These are phyloP conservation scores for Ptyas mucosa DNA, from an alignment of 2,113 vertebrate species.

Conservation along the genomic window DNA sequence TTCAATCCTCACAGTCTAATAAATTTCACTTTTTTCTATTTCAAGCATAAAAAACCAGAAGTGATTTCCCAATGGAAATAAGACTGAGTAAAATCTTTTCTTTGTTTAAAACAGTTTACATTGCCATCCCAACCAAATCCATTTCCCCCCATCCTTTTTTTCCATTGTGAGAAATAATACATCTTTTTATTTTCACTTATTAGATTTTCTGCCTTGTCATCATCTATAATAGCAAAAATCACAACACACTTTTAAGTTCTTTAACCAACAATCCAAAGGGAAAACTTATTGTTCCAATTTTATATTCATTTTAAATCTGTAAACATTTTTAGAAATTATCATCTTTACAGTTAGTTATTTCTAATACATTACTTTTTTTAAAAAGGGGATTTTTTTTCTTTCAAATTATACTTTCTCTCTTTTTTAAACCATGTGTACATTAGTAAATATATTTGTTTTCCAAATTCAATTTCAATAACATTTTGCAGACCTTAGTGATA, in stretches of 20 bases:
- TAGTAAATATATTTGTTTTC: neutral
- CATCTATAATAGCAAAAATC: neutral
- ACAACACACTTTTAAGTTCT: neutral
- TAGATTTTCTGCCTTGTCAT: neutral
- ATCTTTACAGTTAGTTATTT: neutral
- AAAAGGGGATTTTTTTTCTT: neutral
- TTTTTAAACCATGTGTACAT: neutral
- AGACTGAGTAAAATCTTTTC: neutral
- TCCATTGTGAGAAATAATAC: neutral
- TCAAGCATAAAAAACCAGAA: neutral
- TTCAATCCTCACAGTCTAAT: neutral
- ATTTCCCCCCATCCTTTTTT: neutral
- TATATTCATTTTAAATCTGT: neutral
- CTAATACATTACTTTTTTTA: neutral
- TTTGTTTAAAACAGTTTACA: neutral
- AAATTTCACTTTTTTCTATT: neutral
- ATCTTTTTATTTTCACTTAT: neutral
- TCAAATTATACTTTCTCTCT: neutral
- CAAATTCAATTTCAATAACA: neutral
- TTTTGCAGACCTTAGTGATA: neutral
- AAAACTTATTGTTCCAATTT: neutral
- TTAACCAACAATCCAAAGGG: neutral
- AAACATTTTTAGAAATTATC: neutral
- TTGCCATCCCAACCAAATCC: neutral
- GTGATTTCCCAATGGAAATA: neutral